phyloP scores from a whole-genome alignment of 1,140 invertebrate genomes.

The Doryteuthis pealeii region DNA sequence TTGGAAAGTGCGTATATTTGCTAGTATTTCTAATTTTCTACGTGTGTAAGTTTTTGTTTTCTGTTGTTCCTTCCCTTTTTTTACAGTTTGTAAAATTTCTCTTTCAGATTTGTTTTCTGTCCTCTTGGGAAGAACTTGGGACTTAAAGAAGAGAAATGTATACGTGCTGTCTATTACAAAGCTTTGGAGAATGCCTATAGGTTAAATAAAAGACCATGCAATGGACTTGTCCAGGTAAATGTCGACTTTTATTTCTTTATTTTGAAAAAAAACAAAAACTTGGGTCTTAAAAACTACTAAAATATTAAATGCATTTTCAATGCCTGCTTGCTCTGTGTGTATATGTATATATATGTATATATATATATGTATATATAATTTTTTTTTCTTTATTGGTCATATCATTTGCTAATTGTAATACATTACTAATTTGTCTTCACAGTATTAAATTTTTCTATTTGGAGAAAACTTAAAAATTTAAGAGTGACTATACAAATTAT shows the following conservation, averaged over 20 bases:
- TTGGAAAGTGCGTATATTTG: too few relatives aligned
- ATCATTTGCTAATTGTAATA: neutral
- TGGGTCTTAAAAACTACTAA: neutral
- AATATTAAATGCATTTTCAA: neutral
- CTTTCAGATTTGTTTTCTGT: conserved; percentile 1
- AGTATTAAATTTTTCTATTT: too few relatives aligned
- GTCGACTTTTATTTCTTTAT: neutral
- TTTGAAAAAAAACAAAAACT: neutral
- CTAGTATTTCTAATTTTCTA: too few relatives aligned
- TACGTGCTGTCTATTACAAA: neutral
- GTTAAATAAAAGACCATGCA: neutral
- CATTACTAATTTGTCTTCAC: neutral
- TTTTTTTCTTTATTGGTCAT: neutral
- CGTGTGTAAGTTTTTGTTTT: too few relatives aligned
- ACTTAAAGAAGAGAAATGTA: conserved; percentile 5
- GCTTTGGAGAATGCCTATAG: neutral
- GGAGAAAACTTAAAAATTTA: too few relatives aligned
- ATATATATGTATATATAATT: neutral
- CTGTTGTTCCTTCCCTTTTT: too few relatives aligned
- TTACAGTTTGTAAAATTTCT: neutral
- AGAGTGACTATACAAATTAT: too few relatives aligned
- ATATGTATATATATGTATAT: neutral
- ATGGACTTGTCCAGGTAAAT: conserved; percentile 9
- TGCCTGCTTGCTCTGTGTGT: neutral
- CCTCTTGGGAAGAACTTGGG: neutral